These are phyloP conservation scores for Drosophila eohydei DNA, from an alignment of 2,888 invertebrate genomes.

Conservation along the genomic window DNA sequence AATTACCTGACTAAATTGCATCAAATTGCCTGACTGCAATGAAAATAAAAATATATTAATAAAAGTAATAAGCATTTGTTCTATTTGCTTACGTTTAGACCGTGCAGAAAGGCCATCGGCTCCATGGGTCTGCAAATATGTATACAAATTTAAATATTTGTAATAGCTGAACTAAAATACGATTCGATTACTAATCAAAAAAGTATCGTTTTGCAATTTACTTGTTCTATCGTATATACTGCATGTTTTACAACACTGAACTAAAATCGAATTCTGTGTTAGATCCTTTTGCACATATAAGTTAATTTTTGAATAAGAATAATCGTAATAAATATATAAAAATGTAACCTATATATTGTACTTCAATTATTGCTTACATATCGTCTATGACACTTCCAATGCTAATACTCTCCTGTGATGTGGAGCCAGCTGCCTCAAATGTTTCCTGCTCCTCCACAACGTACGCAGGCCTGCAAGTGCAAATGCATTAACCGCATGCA, in stretches of 20 bases:
- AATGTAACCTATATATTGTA: slow-evolving; percentile 8
- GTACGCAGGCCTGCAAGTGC: slow-evolving; percentile 14
- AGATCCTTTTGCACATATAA: not conserved
- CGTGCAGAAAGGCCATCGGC: slow-evolving; percentile 77
- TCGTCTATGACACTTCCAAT: slow-evolving; percentile 25
- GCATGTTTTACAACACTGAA: not conserved
- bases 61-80: too few species aligned
- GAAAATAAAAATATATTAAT: not conserved
- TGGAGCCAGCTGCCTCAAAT: slow-evolving; percentile 11
- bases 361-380: slow-evolving; percentile 19
- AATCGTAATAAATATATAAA: not conserved
- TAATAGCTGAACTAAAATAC: not conserved
- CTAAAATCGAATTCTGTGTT: not conserved
- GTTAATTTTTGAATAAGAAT: not conserved
- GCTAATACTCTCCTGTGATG: slow-evolving; percentile 20
- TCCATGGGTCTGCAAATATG: slow-evolving; percentile 55
- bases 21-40: slow-evolving; percentile 80
- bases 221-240: not conserved
- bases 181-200: not conserved
- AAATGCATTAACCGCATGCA: not conserved
- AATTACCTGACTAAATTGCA: slow-evolving; percentile 82
- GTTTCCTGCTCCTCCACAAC: slow-evolving; percentile 17
- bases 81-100: slow-evolving; percentile 72
- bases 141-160: not conserved
- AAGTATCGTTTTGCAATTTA: not conserved